These are phyloP conservation scores for Gymnorhina tibicen DNA, from an alignment of 2,113 vertebrate species.

Conservation along the genomic window DNA sequence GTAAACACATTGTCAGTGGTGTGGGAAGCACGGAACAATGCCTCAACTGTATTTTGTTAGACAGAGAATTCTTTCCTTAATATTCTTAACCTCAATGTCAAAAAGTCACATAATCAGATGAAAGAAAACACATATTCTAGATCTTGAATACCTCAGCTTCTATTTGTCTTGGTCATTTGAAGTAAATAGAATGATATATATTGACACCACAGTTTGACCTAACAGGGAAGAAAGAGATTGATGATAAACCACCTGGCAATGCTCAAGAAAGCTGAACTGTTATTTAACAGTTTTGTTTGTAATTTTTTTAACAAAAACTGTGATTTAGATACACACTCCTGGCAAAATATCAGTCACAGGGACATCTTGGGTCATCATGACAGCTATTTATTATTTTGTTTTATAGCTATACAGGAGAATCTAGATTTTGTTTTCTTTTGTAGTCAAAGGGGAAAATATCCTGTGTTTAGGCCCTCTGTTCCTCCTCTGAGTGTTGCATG, in stretches of 20 bases:
- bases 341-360: background rate
- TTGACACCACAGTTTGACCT: background rate
- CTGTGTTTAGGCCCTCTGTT: background rate
- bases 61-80: background rate
- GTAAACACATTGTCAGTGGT: background rate
- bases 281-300: background rate
- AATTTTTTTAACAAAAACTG: background rate
- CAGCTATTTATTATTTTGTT: background rate
- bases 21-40: background rate
- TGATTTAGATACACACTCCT: rapidly evolving
- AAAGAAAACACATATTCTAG: background rate
- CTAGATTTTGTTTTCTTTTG: background rate
- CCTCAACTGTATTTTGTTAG: background rate
- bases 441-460: background rate
- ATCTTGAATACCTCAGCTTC: background rate
- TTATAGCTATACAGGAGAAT: background rate
- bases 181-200: background rate
- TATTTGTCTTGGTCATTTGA: background rate
- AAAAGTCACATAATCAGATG: background rate
- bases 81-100: background rate
- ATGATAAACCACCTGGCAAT: background rate
- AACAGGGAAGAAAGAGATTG: background rate
- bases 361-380: background rate
- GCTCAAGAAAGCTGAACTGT: background rate
- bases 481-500: background rate